phyloP scores from a whole-genome alignment of 2,113 vertebrate species.

The Narcine bancroftii region DNA sequence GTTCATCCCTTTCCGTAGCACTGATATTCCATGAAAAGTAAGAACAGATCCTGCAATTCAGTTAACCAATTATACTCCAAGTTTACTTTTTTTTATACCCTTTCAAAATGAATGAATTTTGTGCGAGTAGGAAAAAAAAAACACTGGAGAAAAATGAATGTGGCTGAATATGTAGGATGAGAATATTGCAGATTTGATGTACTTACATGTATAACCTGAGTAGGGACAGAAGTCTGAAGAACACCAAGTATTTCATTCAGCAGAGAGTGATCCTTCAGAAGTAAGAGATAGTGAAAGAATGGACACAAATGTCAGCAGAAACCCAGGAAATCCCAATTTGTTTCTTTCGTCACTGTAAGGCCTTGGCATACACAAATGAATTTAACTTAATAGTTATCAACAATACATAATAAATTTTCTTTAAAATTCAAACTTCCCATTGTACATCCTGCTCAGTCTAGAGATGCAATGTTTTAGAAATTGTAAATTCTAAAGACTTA shows the following conservation, averaged over 20 bases:
- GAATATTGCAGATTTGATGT: conserved; percentile 45
- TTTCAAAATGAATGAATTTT: conserved; percentile 29
- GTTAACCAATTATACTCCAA: background rate
- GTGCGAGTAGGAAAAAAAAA: background rate
- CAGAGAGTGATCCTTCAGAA: conserved; percentile 60
- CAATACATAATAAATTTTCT: background rate
- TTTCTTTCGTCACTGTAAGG: background rate
- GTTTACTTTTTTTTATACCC: background rate
- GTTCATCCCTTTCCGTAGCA: background rate
- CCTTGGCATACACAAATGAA: background rate
- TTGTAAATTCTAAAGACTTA: background rate
- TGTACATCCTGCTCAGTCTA: background rate
- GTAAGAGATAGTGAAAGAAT: conserved; percentile 41
- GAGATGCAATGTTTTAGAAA: background rate
- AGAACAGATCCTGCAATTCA: background rate
- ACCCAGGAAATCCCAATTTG: background rate
- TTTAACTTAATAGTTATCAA: background rate
- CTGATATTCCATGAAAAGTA: background rate
- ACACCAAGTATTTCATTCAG: conserved; percentile 65
- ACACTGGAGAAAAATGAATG: conserved; percentile 42
- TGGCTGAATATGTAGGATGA: conserved; percentile 51
- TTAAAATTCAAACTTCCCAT: background rate
- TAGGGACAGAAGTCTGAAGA: conserved; percentile 49
- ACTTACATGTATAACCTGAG: conserved; percentile 54
- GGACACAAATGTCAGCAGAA: conserved; percentile 39